Conservation (phyloP, 2,888 invertebrate genomes). For the Tolmerus cingulatus region DNA sequence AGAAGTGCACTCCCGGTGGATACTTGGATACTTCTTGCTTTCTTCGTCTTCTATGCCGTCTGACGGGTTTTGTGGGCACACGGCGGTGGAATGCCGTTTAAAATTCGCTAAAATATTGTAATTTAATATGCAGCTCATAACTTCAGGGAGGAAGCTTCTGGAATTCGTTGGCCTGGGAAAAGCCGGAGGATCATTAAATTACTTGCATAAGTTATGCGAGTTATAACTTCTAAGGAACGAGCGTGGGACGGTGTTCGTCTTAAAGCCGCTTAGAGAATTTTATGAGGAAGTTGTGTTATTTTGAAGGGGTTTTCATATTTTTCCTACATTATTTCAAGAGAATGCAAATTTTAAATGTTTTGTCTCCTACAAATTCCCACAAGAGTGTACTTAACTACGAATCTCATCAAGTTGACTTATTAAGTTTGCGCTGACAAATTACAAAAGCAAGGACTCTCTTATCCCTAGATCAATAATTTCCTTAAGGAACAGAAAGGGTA, state of each 20-base stretch:
- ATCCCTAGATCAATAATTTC: neutral
- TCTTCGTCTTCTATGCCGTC: neutral
- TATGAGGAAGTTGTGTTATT: neutral
- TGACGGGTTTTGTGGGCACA: no score
- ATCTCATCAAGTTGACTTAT: neutral
- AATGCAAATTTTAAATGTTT: neutral
- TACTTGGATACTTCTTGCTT: neutral
- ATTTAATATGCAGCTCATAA: neutral
- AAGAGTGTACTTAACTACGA: neutral
- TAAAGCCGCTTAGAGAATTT: neutral
- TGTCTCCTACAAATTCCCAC: neutral
- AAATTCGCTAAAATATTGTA: neutral
- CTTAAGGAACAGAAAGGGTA: neutral
- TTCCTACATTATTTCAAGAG: neutral
- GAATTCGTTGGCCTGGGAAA: neutral
- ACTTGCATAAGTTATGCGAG: neutral
- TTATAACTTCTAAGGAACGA: neutral
- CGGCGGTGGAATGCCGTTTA: neutral
- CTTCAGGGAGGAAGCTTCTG: neutral
- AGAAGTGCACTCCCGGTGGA: constrained; percentile 2
- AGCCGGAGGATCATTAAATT: neutral
- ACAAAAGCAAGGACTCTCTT: neutral
- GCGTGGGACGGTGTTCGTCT: neutral
- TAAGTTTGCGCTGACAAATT: neutral
- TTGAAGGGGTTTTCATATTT: neutral